These are phyloP conservation scores for Trilocha varians DNA, from an alignment of 2,888 invertebrate genomes.

Conservation along the genomic window DNA sequence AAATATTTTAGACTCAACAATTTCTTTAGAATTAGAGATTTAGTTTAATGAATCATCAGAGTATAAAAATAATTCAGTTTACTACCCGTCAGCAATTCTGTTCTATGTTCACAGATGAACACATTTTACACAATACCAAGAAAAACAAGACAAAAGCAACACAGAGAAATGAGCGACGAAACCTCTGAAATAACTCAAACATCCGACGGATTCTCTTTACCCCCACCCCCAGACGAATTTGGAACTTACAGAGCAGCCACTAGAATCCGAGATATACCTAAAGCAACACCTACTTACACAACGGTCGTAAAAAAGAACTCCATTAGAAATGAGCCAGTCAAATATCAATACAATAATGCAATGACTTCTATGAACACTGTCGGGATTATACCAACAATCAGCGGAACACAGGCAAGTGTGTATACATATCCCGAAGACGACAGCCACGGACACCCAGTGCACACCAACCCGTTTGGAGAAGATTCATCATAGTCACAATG, in stretches of 20 bases:
- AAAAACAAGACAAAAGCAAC: slow-evolving; percentile 49
- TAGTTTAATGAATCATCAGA: too few relatives aligned
- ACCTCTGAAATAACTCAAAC: slow-evolving; percentile 56
- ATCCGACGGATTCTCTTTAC: slow-evolving; percentile 59
- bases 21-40: too few relatives aligned
- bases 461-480: slow-evolving; percentile 59
- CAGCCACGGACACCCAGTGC: slow-evolving; percentile 41
- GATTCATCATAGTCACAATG: slow-evolving; percentile 29
- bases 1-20: too few relatives aligned
- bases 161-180: slow-evolving; percentile 56
- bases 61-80: too few relatives aligned
- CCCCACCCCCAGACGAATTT: slow-evolving; percentile 64
- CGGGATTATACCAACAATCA: slow-evolving; percentile 45
- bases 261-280: slow-evolving; percentile 53
- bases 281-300: slow-evolving; percentile 47
- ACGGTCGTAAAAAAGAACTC: slow-evolving; percentile 46
- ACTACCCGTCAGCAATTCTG: too few relatives aligned
- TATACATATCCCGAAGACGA: slow-evolving; percentile 58
- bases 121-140: slow-evolving; percentile 66
- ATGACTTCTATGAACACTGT: slow-evolving; percentile 56
- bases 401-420: slow-evolving; percentile 39
- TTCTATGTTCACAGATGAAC: slow-evolving; percentile 41
- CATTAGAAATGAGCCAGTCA: slow-evolving; percentile 32
- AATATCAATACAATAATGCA: slow-evolving; percentile 35
- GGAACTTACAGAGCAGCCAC: slow-evolving; percentile 53